phyloP scores from a whole-genome alignment of 2,888 invertebrate genomes.

The Aelia acuminata region DNA sequence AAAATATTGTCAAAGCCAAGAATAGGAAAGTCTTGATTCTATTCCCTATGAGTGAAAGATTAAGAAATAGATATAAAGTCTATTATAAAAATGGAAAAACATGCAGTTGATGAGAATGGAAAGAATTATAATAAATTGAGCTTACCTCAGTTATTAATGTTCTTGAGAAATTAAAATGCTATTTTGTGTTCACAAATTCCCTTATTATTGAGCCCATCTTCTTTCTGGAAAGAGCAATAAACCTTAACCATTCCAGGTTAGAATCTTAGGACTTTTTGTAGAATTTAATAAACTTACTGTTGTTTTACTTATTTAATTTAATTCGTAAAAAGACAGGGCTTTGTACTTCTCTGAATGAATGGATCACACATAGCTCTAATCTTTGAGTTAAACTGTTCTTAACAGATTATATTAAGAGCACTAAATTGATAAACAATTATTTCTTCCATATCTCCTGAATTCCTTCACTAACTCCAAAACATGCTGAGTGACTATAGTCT shows the following conservation, averaged over 20 bases:
- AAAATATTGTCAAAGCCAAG: not conserved
- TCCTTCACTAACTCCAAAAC: not conserved
- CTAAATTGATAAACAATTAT: not conserved
- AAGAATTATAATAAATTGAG: not conserved
- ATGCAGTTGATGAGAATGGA: not conserved
- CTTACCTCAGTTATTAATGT: not conserved
- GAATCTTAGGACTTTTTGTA: not conserved
- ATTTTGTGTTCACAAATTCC: not conserved
- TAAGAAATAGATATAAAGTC: not conserved
- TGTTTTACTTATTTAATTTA: not conserved
- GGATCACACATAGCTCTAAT: too few species aligned
- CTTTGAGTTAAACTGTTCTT: not conserved
- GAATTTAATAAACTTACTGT: not conserved
- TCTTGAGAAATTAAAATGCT: not conserved
- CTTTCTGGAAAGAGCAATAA: not conserved
- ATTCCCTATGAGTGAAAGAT: not conserved
- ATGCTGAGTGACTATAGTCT: not conserved
- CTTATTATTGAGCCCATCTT: not conserved
- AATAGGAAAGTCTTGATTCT: not conserved
- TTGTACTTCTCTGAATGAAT: not conserved
- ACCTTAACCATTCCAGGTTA: not conserved
- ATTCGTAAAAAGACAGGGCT: not conserved
- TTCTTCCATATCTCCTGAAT: not conserved
- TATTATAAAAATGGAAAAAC: not conserved
- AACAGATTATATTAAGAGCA: not conserved